phyloP scores from a whole-genome alignment of 2,797 vertebrate species.

The Enteromius radiatus region DNA sequence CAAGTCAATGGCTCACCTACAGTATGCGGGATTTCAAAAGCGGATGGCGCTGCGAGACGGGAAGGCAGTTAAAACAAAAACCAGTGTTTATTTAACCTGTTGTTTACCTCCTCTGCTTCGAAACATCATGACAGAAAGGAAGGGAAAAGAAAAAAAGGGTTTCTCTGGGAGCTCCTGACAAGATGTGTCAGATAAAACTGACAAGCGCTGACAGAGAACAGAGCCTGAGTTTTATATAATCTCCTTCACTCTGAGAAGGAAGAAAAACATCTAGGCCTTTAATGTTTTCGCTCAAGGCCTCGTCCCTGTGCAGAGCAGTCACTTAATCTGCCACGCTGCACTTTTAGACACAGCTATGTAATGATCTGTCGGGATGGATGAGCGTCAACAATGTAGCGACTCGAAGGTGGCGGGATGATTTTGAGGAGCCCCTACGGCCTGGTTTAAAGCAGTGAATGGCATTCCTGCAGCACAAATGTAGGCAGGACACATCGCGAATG shows the following conservation, averaged over 20 bases:
- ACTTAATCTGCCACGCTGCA: conserved; percentile 36
- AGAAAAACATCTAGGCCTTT: conserved; percentile 55
- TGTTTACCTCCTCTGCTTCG: conserved; percentile 54
- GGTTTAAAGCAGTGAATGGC: conserved; percentile 40
- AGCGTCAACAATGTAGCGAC: conserved; percentile 15
- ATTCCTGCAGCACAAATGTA: conserved; percentile 24
- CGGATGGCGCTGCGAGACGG: conserved; percentile 70
- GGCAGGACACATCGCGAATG: not conserved
- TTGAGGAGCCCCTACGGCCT: conserved; percentile 9
- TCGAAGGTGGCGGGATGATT: conserved; percentile 17
- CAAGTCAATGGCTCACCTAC: conserved; percentile 78
- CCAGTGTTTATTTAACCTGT: conserved; percentile 73
- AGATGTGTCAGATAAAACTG: conserved; percentile 65
- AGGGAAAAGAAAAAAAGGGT: conserved; percentile 5
- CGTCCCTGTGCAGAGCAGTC: conserved; percentile 18
- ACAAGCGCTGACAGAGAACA: conserved; percentile 68
- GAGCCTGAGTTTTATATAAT: conserved; percentile 53
- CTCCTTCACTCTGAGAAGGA: conserved; percentile 20
- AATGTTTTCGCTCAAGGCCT: conserved; percentile 18
- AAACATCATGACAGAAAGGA: conserved; percentile 5
- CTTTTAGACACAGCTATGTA: conserved; percentile 19
- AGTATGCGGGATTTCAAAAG: conserved; percentile 76
- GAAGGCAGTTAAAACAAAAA: conserved; percentile 69
- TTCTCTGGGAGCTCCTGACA: conserved; percentile 53
- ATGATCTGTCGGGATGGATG: conserved; percentile 31